A percentile compares a stretch with the other conserved stretches of the same genome.
Conservation (phyloP, 2,888 invertebrate genomes). For the Drosophila hamatofila region DNA sequence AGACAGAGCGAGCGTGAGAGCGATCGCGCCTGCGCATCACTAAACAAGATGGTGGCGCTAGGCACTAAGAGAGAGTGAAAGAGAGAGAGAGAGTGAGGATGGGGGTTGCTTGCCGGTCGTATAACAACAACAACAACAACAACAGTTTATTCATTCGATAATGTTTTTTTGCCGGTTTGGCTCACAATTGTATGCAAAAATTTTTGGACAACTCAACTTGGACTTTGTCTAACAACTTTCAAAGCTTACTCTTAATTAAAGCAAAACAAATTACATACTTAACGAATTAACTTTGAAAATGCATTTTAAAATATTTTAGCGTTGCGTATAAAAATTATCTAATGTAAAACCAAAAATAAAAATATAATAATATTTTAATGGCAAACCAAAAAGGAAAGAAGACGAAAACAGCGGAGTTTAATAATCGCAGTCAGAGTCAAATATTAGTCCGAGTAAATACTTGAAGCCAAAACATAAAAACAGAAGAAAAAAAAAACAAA, state of each 20-base stretch:
- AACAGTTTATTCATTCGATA: conserved; percentile 54
- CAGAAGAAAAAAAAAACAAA: conserved; percentile 28
- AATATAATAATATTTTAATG: conserved; percentile 48
- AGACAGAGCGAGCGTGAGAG: conserved; percentile 7
- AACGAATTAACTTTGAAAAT: conserved; percentile 73
- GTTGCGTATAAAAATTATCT: conserved; percentile 61
- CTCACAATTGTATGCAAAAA: conserved; percentile 62
- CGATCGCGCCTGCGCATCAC: conserved; percentile 48
- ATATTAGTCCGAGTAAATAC: conserved; percentile 76
- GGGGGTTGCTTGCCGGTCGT: conserved; percentile 60
- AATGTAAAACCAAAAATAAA: conserved; percentile 27
- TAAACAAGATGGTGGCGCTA: conserved; percentile 11
- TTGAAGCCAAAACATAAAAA: conserved; percentile 32
- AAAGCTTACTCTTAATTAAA: conserved; percentile 54
- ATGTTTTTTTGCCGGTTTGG: conserved; percentile 52
- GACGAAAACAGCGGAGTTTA: conserved; percentile 30
- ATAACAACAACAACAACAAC: conserved; percentile 48
- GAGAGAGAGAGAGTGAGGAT: conserved; percentile 3
- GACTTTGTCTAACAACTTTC: conserved; percentile 68
- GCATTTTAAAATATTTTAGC: conserved; percentile 82
- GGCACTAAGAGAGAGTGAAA: conserved; percentile 14
- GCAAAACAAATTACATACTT: conserved; percentile 29
- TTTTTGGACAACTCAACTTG: conserved; percentile 55
- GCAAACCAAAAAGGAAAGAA: conserved; percentile 27
- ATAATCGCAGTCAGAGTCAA: conserved; percentile 44